Evolutionary conservation across 2,113 vertebrate species (phyloP).

Genomic region (Dasyornis broadbenti): DNA sequence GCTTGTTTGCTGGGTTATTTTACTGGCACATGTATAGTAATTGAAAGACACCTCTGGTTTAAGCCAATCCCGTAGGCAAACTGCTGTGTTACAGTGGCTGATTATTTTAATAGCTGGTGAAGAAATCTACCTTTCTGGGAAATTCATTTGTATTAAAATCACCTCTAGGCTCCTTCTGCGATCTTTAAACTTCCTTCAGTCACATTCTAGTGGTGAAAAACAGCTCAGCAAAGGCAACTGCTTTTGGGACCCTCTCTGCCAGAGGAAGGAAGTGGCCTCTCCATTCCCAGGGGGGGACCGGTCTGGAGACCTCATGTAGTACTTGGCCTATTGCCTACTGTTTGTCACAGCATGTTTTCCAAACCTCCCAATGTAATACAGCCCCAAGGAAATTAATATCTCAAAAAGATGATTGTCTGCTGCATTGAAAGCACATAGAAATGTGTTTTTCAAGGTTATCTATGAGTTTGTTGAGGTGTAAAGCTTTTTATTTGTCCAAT

Average conservation of each 20-base stretch:
- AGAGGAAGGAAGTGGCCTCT: background rate
- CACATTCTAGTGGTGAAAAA: background rate
- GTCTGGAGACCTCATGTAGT: background rate
- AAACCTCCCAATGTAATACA: background rate
- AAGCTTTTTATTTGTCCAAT: background rate
- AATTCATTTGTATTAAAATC: background rate
- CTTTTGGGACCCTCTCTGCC: background rate
- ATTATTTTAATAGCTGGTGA: background rate
- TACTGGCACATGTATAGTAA: background rate
- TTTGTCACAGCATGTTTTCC: background rate
- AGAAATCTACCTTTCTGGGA: background rate
- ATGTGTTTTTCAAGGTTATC: background rate
- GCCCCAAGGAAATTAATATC: background rate
- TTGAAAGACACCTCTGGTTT: background rate
- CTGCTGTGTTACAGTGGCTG: background rate
- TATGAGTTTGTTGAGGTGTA: background rate
- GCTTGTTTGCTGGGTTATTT: background rate
- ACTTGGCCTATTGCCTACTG: background rate
- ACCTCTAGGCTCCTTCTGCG: background rate
- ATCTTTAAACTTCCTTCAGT: background rate
- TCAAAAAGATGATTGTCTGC: background rate
- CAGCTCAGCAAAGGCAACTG: background rate
- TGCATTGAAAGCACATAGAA: background rate
- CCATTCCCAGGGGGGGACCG: background rate
- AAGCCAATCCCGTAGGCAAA: background rate